A percentile compares a stretch with the other conserved stretches of the same genome.
These are phyloP conservation scores for Orgyia antiqua DNA, from an alignment of 2,888 invertebrate species.

Conservation along the genomic window DNA sequence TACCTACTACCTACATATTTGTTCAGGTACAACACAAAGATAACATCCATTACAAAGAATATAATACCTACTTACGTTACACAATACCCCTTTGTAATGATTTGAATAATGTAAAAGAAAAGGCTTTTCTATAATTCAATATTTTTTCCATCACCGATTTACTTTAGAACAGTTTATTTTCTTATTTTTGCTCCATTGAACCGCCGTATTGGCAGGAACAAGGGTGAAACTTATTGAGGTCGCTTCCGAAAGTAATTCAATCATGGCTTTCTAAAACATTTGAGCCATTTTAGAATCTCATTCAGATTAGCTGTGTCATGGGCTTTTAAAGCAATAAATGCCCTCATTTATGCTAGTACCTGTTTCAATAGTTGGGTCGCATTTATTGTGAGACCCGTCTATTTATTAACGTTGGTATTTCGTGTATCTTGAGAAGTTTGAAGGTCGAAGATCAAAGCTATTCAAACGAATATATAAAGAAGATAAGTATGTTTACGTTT, in stretches of 20 bases:
- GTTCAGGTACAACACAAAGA: too few species aligned
- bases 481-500: too few species aligned
- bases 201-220: constrained; percentile 2
- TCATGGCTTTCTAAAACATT: constrained; percentile 14
- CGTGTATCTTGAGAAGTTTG: constrained; percentile 44
- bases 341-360: constrained; percentile 32
- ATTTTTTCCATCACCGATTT: not conserved
- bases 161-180: not conserved
- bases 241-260: constrained; percentile 11
- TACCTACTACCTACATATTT: too few species aligned
- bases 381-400: constrained; percentile 33
- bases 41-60: too few species aligned
- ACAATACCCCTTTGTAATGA: too few species aligned
- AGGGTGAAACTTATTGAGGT: constrained; percentile 5
- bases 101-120: too few species aligned
- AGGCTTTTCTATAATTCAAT: not conserved
- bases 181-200: constrained; percentile 6
- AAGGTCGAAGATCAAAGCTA: constrained; percentile 52
- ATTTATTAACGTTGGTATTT: constrained; percentile 33
- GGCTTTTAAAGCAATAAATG: constrained; percentile 15
- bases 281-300: constrained; percentile 8
- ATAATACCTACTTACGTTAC: too few species aligned
- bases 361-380: constrained; percentile 18
- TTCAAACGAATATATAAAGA: constrained; percentile 48
- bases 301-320: constrained; percentile 15